These are phyloP conservation scores for Malurus elegans DNA, from an alignment of 2,113 vertebrate species.

Conservation along the genomic window DNA sequence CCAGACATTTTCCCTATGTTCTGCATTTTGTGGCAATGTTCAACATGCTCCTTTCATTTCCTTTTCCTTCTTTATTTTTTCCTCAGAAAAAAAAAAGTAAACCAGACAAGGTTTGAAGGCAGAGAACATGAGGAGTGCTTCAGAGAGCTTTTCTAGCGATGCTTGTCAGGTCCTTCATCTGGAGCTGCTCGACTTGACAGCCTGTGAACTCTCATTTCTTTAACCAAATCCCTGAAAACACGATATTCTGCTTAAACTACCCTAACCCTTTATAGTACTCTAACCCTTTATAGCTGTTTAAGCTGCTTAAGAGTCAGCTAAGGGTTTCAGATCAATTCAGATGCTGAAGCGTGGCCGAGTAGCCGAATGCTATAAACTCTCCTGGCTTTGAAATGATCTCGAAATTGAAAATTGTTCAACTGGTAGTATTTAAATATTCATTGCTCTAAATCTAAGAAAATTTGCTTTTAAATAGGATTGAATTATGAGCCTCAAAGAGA, in stretches of 20 bases:
- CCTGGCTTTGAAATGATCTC: slow-evolving; percentile 30
- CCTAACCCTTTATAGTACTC: slow-evolving; percentile 18
- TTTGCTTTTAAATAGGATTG: slow-evolving; percentile 59
- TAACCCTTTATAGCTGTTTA: slow-evolving; percentile 3
- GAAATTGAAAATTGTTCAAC: slow-evolving; percentile 41
- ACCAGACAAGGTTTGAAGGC: neutral
- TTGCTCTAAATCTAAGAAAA: slow-evolving; percentile 44
- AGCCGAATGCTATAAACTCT: neutral
- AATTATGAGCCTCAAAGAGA: slow-evolving; percentile 39
- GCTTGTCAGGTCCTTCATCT: slow-evolving; percentile 1
- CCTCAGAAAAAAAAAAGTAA: neutral
- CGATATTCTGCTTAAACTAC: slow-evolving; percentile 2
- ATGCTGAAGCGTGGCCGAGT: accelerated
- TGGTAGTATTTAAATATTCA: slow-evolving; percentile 48
- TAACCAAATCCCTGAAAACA: neutral
- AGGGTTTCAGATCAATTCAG: neutral
- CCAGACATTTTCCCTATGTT: neutral
- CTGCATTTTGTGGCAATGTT: neutral
- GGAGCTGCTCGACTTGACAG: neutral
- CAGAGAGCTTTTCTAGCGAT: neutral
- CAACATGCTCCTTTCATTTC: neutral
- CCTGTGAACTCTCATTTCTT: neutral
- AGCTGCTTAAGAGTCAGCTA: slow-evolving; percentile 21
- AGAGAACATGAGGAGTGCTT: neutral
- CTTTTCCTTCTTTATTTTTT: neutral